Percentiles rank a stretch among this genome's conserved stretches.
phyloP scores from a whole-genome alignment of 2,113 vertebrate genomes.

The Triplophysa rosa region DNA sequence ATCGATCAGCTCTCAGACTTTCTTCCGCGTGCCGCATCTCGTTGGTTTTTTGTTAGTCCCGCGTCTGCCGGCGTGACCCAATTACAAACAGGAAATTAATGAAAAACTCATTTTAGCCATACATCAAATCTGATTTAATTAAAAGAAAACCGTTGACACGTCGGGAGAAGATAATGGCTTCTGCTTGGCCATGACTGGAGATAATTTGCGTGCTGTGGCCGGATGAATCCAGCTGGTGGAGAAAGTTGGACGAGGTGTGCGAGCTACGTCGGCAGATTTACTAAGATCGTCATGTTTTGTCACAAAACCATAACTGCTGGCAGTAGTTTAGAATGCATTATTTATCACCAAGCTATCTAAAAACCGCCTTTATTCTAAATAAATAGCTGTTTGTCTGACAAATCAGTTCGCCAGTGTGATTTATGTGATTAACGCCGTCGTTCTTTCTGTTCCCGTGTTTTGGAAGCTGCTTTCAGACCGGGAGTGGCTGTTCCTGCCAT shows the following conservation, averaged over 20 bases:
- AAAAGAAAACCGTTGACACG: constrained; percentile 47
- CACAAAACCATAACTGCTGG: background rate
- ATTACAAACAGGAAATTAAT: constrained; percentile 49
- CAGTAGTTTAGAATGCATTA: background rate
- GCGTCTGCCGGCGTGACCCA: constrained; percentile 36
- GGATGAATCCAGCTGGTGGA: constrained; percentile 47
- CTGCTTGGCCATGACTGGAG: constrained; percentile 46
- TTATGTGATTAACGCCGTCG: constrained; percentile 12
- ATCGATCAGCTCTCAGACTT: constrained; percentile 40
- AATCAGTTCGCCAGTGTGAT: background rate
- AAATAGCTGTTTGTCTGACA: background rate
- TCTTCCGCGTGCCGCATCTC: constrained; percentile 48
- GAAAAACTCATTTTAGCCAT: constrained; percentile 20
- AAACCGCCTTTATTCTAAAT: background rate
- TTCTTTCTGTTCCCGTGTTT: background rate
- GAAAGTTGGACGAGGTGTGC: constrained; percentile 25
- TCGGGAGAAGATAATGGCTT: constrained; percentile 50
- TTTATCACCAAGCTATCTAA: background rate
- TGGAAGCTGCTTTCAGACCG: constrained; percentile 19
- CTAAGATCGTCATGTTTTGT: background rate
- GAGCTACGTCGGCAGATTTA: constrained; percentile 24
- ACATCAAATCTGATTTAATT: constrained; percentile 50
- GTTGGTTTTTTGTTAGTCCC: constrained; percentile 47
- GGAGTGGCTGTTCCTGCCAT: constrained; percentile 10
- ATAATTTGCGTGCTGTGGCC: constrained; percentile 43